Percentiles rank a stretch among this genome's conserved stretches.
Conservation (phyloP, 2,113 vertebrate species). For the Otus sunia region DNA sequence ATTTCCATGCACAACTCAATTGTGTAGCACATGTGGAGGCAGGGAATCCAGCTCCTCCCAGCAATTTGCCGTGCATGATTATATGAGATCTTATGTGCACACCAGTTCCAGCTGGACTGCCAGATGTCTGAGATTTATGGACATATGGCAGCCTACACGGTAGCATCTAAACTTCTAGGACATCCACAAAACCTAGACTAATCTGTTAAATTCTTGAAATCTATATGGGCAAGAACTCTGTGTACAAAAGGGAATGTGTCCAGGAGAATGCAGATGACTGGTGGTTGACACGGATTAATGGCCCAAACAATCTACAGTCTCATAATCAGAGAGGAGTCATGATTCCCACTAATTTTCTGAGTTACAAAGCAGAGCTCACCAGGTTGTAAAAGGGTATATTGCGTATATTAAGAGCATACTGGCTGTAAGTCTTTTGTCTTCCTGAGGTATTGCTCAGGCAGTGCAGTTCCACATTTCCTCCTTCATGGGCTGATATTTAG, state of each 20-base stretch:
- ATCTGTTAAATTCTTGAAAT: conserved; percentile 19
- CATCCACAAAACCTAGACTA: conserved; percentile 4
- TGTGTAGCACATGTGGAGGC: not conserved
- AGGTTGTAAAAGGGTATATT: not conserved
- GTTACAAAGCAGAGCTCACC: not conserved
- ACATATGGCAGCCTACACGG: not conserved
- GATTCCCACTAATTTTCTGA: not conserved
- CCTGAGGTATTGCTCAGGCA: not conserved
- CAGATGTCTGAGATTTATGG: conserved; percentile 44
- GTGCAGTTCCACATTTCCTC: not conserved
- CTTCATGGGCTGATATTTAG: not conserved
- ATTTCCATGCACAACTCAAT: not conserved
- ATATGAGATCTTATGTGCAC: not conserved
- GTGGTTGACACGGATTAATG: not conserved
- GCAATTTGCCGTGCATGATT: not conserved
- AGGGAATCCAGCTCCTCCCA: not conserved
- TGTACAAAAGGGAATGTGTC: not conserved
- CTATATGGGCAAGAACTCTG: not conserved
- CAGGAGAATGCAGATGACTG: not conserved
- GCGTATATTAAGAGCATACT: not conserved
- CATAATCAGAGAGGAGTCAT: not conserved
- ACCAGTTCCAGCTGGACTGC: conserved; percentile 46
- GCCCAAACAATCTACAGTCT: not conserved
- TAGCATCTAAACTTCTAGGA: conserved; percentile 14
- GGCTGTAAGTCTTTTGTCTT: not conserved